Evolutionary conservation across 2,113 vertebrate species (phyloP).

Genomic region (Noturus placidus): DNA sequence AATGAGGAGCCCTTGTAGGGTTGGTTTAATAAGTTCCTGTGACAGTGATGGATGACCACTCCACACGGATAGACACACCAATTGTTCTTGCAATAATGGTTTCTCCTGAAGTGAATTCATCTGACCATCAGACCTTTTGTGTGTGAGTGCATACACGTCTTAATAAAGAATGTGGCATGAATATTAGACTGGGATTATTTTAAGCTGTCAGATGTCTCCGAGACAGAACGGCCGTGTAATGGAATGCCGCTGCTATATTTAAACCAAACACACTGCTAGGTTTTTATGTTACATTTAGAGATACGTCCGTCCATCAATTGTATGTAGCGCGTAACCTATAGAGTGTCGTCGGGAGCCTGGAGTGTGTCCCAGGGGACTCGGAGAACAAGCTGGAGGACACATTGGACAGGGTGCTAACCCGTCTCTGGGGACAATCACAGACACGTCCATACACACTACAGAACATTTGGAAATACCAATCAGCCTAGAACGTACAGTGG

Average conservation of each 20-base stretch:
- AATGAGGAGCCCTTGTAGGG: constrained; percentile 42
- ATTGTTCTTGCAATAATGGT: constrained; percentile 63
- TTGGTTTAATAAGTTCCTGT: constrained; percentile 50
- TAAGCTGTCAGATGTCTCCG: constrained; percentile 21
- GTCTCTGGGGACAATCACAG: too few relatives aligned
- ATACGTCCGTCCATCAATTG: too few relatives aligned
- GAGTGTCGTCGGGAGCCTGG: too few relatives aligned
- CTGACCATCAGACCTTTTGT: constrained; percentile 52
- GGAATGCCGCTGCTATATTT: neutral
- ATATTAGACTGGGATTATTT: constrained; percentile 47
- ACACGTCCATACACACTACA: too few relatives aligned
- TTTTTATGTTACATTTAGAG: neutral
- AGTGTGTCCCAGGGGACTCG: too few relatives aligned
- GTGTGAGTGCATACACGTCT: constrained; percentile 40
- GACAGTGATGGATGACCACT: constrained; percentile 58
- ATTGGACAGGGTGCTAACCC: too few relatives aligned
- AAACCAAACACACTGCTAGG: neutral
- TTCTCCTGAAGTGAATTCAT: constrained; percentile 61
- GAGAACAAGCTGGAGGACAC: too few relatives aligned
- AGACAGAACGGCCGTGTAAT: neutral
- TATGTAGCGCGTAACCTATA: too few relatives aligned
- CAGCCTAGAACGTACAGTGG: too few relatives aligned
- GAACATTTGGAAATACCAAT: too few relatives aligned
- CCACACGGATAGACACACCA: constrained; percentile 57
- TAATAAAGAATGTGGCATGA: constrained; percentile 51